Percentiles rank a stretch among this genome's conserved stretches.
Conservation (phyloP, 2,797 vertebrate species). For the Chrosomus eos region DNA sequence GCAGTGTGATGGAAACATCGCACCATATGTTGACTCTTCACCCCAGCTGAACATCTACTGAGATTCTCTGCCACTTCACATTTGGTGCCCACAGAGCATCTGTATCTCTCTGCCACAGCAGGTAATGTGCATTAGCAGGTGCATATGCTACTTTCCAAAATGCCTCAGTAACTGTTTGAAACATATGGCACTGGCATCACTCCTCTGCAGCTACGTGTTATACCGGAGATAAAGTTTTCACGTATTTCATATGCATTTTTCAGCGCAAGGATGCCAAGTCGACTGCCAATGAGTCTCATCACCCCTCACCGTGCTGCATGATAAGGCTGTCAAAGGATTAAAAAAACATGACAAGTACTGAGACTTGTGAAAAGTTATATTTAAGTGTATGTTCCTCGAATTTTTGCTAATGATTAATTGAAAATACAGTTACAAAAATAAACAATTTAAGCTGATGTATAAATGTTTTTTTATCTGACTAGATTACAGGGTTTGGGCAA, state of each 20-base stretch:
- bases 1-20: conserved; percentile 16
- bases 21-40: conserved; percentile 61
- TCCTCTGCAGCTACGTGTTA: conserved; percentile 34
- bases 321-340: conserved; percentile 39
- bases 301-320: conserved; percentile 5
- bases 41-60: conserved; percentile 33
- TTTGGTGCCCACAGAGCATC: conserved; percentile 42
- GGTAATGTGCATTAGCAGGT: conserved; percentile 44
- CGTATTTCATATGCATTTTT: conserved; percentile 28
- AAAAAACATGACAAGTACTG: conserved; percentile 9
- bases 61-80: conserved; percentile 29
- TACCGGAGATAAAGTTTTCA: conserved; percentile 41
- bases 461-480: neutral
- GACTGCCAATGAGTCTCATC: conserved; percentile 40
- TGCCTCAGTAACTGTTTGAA: conserved; percentile 38
- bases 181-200: conserved; percentile 52
- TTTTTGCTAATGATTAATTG: conserved; percentile 19
- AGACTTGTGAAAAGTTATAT: conserved; percentile 1
- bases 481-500: neutral
- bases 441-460: neutral
- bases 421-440: conserved; percentile 7
- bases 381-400: neutral
- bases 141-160: conserved; percentile 44
- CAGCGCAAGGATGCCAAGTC: conserved; percentile 22
- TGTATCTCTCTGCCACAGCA: conserved; percentile 44